These are phyloP conservation scores for Chironex yamaguchii DNA, from an alignment of 30 jellyfish, hydroid and myxozoan species.

Conservation along the genomic window DNA sequence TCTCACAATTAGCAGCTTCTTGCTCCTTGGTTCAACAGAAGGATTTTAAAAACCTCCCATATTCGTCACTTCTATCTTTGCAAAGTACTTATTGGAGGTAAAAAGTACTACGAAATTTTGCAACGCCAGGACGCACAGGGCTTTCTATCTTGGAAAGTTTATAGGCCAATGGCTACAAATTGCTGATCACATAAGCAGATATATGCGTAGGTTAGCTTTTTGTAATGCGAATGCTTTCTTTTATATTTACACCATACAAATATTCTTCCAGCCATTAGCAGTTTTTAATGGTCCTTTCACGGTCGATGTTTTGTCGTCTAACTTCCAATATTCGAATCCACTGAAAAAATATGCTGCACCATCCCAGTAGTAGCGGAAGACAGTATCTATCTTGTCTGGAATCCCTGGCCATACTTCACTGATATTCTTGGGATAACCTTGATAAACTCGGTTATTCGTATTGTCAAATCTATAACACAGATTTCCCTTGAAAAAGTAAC, in stretches of 20 bases:
- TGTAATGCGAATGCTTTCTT: no score
- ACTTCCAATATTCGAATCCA: constrained; percentile 45
- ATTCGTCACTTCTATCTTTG: no score
- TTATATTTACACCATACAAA: constrained; percentile 28
- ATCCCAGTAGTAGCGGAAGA: constrained; percentile 43
- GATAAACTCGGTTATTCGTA: constrained; percentile 8
- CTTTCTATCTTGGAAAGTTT: no score
- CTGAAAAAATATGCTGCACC: constrained; percentile 53
- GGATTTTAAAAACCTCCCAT: no score
- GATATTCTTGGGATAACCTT: constrained; percentile 63
- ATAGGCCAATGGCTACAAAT: no score
- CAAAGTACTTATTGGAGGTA: no score
- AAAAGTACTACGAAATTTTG: no score
- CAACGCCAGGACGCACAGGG: no score
- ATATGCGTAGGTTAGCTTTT: no score
- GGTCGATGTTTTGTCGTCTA: neutral
- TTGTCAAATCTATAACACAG: constrained; percentile 48
- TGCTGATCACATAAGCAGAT: no score
- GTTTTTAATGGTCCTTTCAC: constrained; percentile 44
- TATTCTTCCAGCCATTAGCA: constrained; percentile 38
- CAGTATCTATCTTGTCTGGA: constrained; percentile 67
- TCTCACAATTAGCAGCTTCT: no score
- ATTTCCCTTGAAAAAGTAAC: constrained; percentile 59
- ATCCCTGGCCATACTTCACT: constrained; percentile 51
- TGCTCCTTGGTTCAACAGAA: no score